Evolutionary conservation across 2,797 vertebrate species (phyloP), one percentile per base, ranked within the genome.

Genomic region (Nannoperca australis): DNA sequence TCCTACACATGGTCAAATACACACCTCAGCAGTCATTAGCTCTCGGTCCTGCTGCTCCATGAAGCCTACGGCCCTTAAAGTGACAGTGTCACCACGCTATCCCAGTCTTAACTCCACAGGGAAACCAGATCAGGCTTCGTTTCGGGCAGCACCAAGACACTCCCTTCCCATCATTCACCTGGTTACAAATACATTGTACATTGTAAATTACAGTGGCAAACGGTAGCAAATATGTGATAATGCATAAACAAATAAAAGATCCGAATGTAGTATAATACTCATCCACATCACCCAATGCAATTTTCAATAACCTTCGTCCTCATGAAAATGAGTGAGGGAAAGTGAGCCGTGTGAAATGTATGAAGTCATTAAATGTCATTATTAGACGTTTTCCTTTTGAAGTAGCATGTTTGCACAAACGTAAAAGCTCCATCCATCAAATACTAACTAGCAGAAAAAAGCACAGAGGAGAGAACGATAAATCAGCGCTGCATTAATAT

Each of bases 301-400:
- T 14, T 27, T 63, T 4, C 24, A 53, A 65, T 27, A 36, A 42
- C 32, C 11, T 49, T 60, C 11, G 2, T 60, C 13, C 14, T 32
- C 40, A 22, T 69, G 36, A 22, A 58, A 70, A 54, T 7, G 47
- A 70, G 3, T 59, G 73, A 78, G 59, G 54, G 61, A 80, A 17
- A 75, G 22, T 1, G 2, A 76, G 50, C 34, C 7, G 6, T 61
- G 72, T 81, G 34, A 62, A 64, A 73, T 66, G 40, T 70, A 74
- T 69, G 42, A 38, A 79, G 61, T 76, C 73, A 73, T 83, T 88
- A 84, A 64, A 68, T 85, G 73, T 65, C 73, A 87, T 85, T 81
- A 88, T 78, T 64, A 60, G 50, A 75, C 27, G 54, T 72, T 78
- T 88, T 80, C 73, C 60, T 73, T 80, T 76, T 83, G 62, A 84